Percentiles rank a stretch among this genome's conserved stretches.
phyloP scores from a whole-genome alignment of 2,888 invertebrate species.

The Diogma glabrata region DNA sequence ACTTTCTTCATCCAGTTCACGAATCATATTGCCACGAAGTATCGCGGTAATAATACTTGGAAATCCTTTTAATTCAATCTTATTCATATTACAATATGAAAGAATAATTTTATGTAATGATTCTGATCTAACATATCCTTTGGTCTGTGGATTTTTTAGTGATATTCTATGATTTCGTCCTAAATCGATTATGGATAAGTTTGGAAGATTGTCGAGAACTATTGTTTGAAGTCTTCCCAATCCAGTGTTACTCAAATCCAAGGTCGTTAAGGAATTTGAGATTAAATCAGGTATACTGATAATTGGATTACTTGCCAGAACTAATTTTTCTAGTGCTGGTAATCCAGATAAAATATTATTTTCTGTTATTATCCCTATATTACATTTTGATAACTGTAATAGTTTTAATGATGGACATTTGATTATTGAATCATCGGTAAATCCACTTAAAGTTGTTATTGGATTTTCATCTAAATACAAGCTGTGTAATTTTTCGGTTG shows the following conservation, averaged over 20 bases:
- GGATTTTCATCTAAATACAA: conserved; percentile 55
- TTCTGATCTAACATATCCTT: conserved; percentile 37
- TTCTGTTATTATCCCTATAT: conserved; percentile 43
- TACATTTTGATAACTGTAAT: conserved; percentile 49
- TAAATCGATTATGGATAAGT: conserved; percentile 47
- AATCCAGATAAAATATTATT: conserved; percentile 39
- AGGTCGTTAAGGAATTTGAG: conserved; percentile 40
- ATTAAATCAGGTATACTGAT: conserved; percentile 38
- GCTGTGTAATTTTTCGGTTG: conserved; percentile 41
- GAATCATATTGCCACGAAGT: conserved; percentile 52
- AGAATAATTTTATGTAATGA: conserved; percentile 46
- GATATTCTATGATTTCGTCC: conserved; percentile 47
- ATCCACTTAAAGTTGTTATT: conserved; percentile 41
- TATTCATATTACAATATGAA: conserved; percentile 49
- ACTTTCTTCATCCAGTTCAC: conserved; percentile 43
- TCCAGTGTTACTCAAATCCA: conserved; percentile 48
- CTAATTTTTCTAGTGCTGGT: conserved; percentile 41
- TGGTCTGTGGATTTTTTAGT: conserved; percentile 26
- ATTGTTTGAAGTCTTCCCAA: conserved; percentile 40
- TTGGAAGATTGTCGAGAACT: conserved; percentile 45
- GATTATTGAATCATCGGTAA: conserved; percentile 41
- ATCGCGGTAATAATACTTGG: conserved; percentile 46
- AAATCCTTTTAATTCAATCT: conserved; percentile 47
- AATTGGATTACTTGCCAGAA: conserved; percentile 43
- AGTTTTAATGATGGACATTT: conserved; percentile 45